Percentiles rank a stretch among this genome's conserved stretches.
These are phyloP conservation scores for Muscicapa striata DNA, from an alignment of 2,797 vertebrate species.

Conservation along the genomic window DNA sequence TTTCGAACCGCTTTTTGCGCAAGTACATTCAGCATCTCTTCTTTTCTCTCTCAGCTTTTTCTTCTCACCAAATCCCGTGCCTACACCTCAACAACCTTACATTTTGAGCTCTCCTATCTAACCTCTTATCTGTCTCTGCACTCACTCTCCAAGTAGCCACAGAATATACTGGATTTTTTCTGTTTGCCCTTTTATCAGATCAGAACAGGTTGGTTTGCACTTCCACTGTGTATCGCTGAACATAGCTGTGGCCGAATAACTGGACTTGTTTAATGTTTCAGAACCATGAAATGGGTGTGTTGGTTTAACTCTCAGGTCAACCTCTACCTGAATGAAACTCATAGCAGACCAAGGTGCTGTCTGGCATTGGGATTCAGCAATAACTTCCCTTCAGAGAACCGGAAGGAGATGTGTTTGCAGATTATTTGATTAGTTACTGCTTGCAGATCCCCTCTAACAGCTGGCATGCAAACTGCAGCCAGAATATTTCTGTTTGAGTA, in stretches of 20 bases:
- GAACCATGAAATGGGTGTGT: neutral
- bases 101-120: neutral
- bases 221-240: neutral
- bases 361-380: neutral
- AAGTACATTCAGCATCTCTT: neutral
- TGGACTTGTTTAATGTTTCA: neutral
- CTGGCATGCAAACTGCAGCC: neutral
- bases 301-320: neutral
- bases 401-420: neutral
- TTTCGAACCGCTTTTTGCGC: neutral
- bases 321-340: neutral
- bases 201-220: neutral
- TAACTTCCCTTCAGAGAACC: neutral
- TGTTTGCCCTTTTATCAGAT: neutral
- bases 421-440: neutral
- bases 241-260: rapidly evolving
- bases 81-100: neutral
- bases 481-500: neutral
- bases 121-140: neutral
- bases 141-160: neutral
- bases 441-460: neutral
- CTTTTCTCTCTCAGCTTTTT: neutral
- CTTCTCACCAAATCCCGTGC: neutral
- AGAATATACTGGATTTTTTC: neutral
- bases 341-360: neutral